Conservation (phyloP, 2,797 vertebrate genomes). For the Ambastaia sidthimunki region DNA sequence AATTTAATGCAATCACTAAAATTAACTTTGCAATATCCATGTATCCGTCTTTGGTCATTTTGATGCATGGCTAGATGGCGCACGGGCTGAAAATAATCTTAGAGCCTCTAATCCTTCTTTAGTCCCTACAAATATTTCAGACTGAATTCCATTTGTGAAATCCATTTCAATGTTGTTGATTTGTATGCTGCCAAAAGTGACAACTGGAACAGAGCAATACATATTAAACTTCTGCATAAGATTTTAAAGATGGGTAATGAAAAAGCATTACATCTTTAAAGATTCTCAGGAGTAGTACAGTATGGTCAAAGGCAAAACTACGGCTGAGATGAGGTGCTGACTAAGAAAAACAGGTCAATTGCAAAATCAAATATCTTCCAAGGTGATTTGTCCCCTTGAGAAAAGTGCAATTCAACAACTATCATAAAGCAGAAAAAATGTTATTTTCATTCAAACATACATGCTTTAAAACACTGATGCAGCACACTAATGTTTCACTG, state of each 20-base stretch:
- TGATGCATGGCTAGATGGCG: constrained; percentile 65
- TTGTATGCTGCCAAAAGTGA: background rate
- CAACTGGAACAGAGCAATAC: background rate
- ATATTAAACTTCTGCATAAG: background rate
- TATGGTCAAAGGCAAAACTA: background rate
- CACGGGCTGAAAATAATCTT: constrained; percentile 72
- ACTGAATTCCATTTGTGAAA: constrained; percentile 64
- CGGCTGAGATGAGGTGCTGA: background rate
- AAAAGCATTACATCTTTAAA: background rate
- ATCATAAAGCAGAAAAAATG: background rate
- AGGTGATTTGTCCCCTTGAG: background rate
- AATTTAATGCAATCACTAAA: no score
- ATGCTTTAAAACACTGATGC: background rate
- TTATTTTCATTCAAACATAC: background rate
- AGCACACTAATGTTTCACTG: background rate
- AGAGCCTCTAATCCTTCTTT: constrained; percentile 68
- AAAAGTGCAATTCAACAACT: background rate
- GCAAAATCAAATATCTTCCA: background rate
- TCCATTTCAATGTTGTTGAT: constrained; percentile 30
- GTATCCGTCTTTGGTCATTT: background rate
- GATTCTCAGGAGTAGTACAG: background rate
- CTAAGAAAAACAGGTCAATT: background rate
- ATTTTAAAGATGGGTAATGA: background rate
- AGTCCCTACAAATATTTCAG: constrained; percentile 47
- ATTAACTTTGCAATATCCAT: constrained; percentile 36